Evolutionary conservation across 2,888 invertebrate genomes (phyloP), one percentile per base, ranked within the genome.

Genomic region (Cephus pulcher): DNA sequence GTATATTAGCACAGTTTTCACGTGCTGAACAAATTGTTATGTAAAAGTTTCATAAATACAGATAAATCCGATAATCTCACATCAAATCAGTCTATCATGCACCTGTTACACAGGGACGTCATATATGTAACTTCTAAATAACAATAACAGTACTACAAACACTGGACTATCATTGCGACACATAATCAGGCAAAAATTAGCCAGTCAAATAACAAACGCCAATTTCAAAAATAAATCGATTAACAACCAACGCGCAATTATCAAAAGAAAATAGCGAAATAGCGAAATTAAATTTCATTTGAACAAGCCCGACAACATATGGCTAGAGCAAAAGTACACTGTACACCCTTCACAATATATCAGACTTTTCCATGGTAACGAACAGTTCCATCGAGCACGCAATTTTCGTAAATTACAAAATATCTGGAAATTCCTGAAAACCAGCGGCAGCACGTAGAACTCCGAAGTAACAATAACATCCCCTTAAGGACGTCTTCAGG

Each of bases 401-500:
- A 56, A 23, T 56, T 56, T 56, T 23, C 23, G 1, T 23, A 6
- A 23, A 56, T 56, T 23, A 23, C 56, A 56, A 56, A 56, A 56
- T 56, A 56, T 23, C 23, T 23, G 0, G 2, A 56, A 56, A 56
- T 56, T 56, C 56, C 23, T 6, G 9, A 56, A 56, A 56, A 3
- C 9, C 56, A 56, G 56, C 23, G 56, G 56, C 56, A 23, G 56
- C 56, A 56, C 56, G 56, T 56, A 6, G 56, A 56, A 23, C 56
- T 56, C 32, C 34, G 32, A 32, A 32, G 71, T 11, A 12, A 71
- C 32, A 56, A 23, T 23, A 56, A 56, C 56, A 23, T 23, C 23
- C 9, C 9, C 56, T 23, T 71, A 71, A 34, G 3, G 71, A 71
- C 30, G 32, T 82, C 80, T 82, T 84, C 81, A 84, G 37, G 82